These are phyloP conservation scores for Chrysopilus asiliformis DNA, from an alignment of 2,888 invertebrate genomes.

Conservation along the genomic window DNA sequence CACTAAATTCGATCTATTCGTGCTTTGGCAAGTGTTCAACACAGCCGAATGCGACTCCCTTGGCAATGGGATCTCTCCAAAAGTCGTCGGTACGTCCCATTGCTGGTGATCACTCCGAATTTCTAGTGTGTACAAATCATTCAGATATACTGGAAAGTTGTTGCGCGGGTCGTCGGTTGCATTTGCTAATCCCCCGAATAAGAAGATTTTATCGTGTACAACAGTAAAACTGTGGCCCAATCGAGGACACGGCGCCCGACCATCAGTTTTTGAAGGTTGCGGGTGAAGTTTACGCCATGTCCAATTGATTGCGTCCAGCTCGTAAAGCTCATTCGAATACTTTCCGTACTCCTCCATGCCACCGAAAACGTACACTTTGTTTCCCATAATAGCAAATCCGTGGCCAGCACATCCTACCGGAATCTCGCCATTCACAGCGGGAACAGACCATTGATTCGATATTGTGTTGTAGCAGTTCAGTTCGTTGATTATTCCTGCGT, in stretches of 20 bases:
- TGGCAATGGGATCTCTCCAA: conserved; percentile 82
- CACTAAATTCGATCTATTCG: conserved; percentile 70
- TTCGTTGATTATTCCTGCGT: conserved; percentile 99
- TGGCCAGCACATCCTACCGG: conserved; percentile 99
- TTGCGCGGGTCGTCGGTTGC: conserved; percentile 97
- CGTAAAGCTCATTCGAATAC: conserved; percentile 96
- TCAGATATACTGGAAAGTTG: conserved; percentile 92
- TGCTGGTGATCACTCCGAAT: conserved; percentile 59
- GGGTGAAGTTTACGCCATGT: conserved; percentile 95
- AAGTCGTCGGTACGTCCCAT: conserved; percentile 88
- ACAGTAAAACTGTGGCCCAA: conserved; percentile 96
- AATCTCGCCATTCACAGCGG: conserved; percentile 91
- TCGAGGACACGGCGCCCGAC: conserved; percentile 82
- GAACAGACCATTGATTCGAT: conserved; percentile 98
- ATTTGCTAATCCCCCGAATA: conserved; percentile 96
- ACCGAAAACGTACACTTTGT: conserved; percentile 91
- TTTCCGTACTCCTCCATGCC: conserved; percentile 99
- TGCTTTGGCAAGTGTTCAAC: conserved; percentile 66
- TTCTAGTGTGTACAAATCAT: conserved; percentile 91
- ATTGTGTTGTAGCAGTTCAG: conserved; percentile 98
- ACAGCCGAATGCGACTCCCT: conserved; percentile 96
- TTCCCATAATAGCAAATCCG: conserved; percentile 95
- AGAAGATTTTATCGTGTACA: conserved; percentile 81
- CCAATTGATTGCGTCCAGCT: conserved; percentile 91
- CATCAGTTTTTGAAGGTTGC: conserved; percentile 70